Percentiles rank a stretch among this genome's conserved stretches.
phyloP scores from a whole-genome alignment of 2,113 vertebrate genomes.

The Collichthys lucidus region DNA sequence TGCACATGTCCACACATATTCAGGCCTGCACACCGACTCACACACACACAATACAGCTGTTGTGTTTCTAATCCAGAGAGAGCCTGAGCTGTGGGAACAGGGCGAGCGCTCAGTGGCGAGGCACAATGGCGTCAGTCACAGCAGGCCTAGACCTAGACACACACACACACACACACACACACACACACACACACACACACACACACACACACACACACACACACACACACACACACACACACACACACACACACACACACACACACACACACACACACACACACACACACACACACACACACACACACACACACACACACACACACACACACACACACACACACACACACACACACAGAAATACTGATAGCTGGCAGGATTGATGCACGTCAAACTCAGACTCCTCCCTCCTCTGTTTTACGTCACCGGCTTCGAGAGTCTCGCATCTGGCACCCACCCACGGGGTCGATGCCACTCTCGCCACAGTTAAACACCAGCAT shows the following conservation, averaged over 20 bases:
- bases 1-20: slow-evolving; percentile 53
- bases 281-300: too few relatives aligned
- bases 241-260: too few relatives aligned
- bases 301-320: too few relatives aligned
- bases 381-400: slow-evolving; percentile 35
- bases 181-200: background rate
- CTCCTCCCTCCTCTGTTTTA: slow-evolving; percentile 16
- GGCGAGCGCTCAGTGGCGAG: slow-evolving; percentile 60
- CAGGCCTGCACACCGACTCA: slow-evolving; percentile 42
- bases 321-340: too few relatives aligned
- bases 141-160: slow-evolving; percentile 54
- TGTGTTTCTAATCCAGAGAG: slow-evolving; percentile 81
- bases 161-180: slow-evolving; percentile 21
- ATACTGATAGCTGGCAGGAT: slow-evolving; percentile 39
- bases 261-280: too few relatives aligned
- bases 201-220: too few relatives aligned
- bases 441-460: slow-evolving; percentile 39
- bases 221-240: too few relatives aligned
- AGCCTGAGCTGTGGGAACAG: slow-evolving; percentile 76
- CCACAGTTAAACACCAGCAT: slow-evolving; percentile 48
- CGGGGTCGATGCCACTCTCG: slow-evolving; percentile 29
- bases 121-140: slow-evolving; percentile 84
- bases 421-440: slow-evolving; percentile 20
- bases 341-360: too few relatives aligned
- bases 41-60: slow-evolving; percentile 83